Conservation (phyloP, 2,888 invertebrate genomes). For the Ormyrus pomaceus region DNA sequence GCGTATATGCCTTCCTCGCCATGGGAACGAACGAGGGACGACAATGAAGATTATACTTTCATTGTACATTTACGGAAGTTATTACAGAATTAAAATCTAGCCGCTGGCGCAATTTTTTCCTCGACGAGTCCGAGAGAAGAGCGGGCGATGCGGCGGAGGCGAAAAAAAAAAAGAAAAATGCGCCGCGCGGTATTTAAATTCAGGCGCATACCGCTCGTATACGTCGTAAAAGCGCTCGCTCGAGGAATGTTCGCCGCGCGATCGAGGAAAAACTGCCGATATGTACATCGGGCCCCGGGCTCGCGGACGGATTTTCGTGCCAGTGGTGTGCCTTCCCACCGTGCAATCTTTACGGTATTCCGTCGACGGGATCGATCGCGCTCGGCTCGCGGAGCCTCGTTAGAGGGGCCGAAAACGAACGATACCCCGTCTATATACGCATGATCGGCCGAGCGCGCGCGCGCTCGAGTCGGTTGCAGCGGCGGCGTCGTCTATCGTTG, state of each 20-base stretch:
- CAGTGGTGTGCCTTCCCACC: too few relatives aligned
- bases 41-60: conserved; percentile 52
- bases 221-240: too few relatives aligned
- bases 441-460: conserved; percentile 39
- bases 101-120: conserved; percentile 18
- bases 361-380: too few relatives aligned
- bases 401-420: too few relatives aligned
- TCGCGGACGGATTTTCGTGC: too few relatives aligned
- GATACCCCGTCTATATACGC: conserved; percentile 16
- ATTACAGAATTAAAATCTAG: conserved; percentile 46
- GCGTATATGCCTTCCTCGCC: not conserved
- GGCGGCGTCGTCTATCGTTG: conserved; percentile 43
- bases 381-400: too few relatives aligned
- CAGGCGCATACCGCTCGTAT: not conserved
- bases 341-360: too few relatives aligned
- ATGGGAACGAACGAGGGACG: conserved; percentile 17
- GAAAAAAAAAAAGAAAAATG: conserved; percentile 4
- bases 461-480: conserved; percentile 1
- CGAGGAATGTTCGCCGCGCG: too few relatives aligned
- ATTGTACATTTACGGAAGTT: conserved; percentile 54
- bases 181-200: not conserved
- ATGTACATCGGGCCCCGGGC: too few relatives aligned
- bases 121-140: too few relatives aligned
- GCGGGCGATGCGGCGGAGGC: not conserved
- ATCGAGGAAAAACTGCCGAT: too few relatives aligned